phyloP scores from a whole-genome alignment of 2,113 vertebrate genomes.

The Boulengeromyrus knoepffleri region DNA sequence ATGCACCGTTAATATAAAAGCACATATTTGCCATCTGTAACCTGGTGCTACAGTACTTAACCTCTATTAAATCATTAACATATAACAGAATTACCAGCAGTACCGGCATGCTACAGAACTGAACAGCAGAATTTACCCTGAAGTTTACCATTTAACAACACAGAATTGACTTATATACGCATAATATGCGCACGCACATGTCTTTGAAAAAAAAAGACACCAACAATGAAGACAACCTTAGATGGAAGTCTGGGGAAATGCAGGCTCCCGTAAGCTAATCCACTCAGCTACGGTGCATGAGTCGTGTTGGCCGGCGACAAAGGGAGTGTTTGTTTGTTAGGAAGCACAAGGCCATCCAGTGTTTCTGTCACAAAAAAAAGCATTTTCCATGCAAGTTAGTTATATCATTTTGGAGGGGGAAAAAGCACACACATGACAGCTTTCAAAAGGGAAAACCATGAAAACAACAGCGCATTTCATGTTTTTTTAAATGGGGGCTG shows the following conservation, averaged over 20 bases:
- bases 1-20: neutral
- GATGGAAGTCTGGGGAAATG: neutral
- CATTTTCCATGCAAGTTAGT: neutral
- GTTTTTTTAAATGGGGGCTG: neutral
- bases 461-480: neutral
- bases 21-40: neutral
- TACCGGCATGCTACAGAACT: neutral
- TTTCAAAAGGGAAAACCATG: neutral
- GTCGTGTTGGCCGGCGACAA: neutral
- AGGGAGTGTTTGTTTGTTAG: neutral
- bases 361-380: neutral
- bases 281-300: neutral
- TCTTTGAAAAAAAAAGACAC: neutral
- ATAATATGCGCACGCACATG: neutral
- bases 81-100: neutral
- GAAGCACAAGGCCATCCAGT: slow-evolving; percentile 1
- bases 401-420: neutral
- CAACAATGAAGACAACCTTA: neutral
- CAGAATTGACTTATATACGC: neutral
- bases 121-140: neutral
- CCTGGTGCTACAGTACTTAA: neutral
- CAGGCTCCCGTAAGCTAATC: neutral
- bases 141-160: neutral
- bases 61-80: neutral
- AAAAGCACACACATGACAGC: neutral